These are phyloP conservation scores for Scarus forsteni DNA, from an alignment of 2,797 vertebrate genomes.

Conservation along the genomic window DNA sequence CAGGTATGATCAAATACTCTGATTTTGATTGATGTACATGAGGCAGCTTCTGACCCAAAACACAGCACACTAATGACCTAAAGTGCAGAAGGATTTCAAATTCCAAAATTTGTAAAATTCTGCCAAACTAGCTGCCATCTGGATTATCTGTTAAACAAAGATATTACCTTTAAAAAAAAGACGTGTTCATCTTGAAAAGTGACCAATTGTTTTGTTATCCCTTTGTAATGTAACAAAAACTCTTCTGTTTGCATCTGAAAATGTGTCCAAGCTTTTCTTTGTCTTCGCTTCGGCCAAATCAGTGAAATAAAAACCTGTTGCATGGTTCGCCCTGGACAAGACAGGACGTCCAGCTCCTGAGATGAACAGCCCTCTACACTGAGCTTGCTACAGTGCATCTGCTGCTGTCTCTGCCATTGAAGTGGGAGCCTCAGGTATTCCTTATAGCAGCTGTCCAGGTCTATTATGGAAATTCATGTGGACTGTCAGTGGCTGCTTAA, in stretches of 20 bases:
- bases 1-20: too few species aligned
- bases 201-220: too few species aligned
- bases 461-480: constrained; percentile 59
- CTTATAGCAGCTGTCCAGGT: constrained; percentile 53
- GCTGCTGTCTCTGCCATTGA: constrained; percentile 1
- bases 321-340: neutral
- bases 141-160: too few species aligned
- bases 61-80: too few species aligned
- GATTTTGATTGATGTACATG: too few species aligned
- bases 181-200: too few species aligned
- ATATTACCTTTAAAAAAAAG: too few species aligned
- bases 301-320: neutral
- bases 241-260: neutral
- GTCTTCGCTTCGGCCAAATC: neutral
- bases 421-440: constrained; percentile 40
- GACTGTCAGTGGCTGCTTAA: constrained; percentile 54
- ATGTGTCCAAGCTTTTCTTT: neutral
- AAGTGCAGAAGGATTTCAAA: too few species aligned
- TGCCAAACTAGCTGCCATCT: too few species aligned
- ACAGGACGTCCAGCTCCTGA: neutral
- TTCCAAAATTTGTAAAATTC: too few species aligned
- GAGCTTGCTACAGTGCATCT: constrained; percentile 1
- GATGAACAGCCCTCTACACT: neutral
- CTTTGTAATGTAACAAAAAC: too few species aligned
- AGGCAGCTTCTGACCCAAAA: too few species aligned